Evolutionary conservation across 2,113 vertebrate genomes (phyloP), one percentile per base, ranked within the genome.

Genomic region (Silurus meridionalis): DNA sequence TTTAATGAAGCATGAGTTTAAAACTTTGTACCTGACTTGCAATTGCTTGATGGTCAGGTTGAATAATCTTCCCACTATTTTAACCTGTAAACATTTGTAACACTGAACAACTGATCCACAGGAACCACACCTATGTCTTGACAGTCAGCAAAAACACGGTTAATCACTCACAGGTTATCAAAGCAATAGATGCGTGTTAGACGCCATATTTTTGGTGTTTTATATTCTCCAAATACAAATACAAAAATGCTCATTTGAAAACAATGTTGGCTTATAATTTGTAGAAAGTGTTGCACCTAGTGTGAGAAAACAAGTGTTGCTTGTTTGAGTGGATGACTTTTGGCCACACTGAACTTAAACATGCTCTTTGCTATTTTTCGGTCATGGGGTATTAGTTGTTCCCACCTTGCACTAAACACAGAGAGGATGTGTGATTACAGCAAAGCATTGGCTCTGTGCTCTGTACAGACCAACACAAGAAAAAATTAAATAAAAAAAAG

Each of bases 391-490:
- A 71, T 72, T n/a, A 28, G 57, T 28, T 17, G 52, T 1, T 53
- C 46, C 14, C 48, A 74, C 58, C 58, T 25, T 74, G 79, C 67
- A 55, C 80, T 37, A n/a, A 13, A 67, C 67, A 55, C 80, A 53
- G 46, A 13, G 46, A 48, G 61, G 52, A 63, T 25, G 48, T 10
- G 52, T 46, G 58, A 82, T 63, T 63, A 81, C 66, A n/a, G 55
- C 21, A 72, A 37, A 60, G 17, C 37, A 23, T n/a, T 80, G n/a
- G 21, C 28, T 69, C 23, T 69, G 17, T 8, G 23, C 55, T 8
- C 58, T 25, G 23, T 48, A 53, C 80, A 83, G 80, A 63, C 66
- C 57, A 82, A 64, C 58, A 55, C 74, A 64, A 23, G 48, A 52
- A 7, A 0, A 23, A 50, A 57, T 37, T 2, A 37, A 37, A 37